Evolutionary conservation across 2,113 vertebrate genomes (phyloP).

Genomic region (Eclectus roratus): DNA sequence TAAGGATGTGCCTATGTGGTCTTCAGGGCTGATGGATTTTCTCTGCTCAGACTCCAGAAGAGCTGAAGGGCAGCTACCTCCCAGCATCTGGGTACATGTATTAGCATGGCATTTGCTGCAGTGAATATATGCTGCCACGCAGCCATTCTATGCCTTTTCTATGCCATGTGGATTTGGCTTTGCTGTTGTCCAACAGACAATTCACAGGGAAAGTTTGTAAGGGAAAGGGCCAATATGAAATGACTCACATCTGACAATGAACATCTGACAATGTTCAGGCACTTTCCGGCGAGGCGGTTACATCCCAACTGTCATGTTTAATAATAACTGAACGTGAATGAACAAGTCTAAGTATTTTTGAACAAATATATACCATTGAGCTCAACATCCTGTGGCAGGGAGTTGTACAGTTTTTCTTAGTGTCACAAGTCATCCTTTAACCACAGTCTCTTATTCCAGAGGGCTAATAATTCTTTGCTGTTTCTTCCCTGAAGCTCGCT

Average conservation of each 20-base stretch:
- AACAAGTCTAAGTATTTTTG: background rate
- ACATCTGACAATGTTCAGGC: background rate
- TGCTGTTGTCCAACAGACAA: background rate
- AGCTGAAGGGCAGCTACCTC: background rate
- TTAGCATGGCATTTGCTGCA: background rate
- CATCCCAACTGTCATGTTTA: background rate
- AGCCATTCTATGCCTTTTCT: background rate
- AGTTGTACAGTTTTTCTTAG: background rate
- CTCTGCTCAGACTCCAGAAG: background rate
- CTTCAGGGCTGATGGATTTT: background rate
- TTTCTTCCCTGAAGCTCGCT: background rate
- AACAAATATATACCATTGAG: background rate
- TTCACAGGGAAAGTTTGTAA: background rate
- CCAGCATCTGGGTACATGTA: background rate
- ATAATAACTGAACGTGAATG: background rate
- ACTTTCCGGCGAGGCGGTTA: background rate
- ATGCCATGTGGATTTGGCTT: background rate
- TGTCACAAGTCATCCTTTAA: background rate
- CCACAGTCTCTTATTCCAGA: background rate
- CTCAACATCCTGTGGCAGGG: background rate
- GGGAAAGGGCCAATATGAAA: background rate
- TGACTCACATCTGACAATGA: background rate
- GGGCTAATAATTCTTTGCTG: background rate
- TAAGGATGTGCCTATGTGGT: background rate
- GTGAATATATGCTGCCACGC: background rate